These are phyloP conservation scores for Nemotelus nigrinus DNA, from an alignment of 2,888 invertebrate species.

Conservation along the genomic window DNA sequence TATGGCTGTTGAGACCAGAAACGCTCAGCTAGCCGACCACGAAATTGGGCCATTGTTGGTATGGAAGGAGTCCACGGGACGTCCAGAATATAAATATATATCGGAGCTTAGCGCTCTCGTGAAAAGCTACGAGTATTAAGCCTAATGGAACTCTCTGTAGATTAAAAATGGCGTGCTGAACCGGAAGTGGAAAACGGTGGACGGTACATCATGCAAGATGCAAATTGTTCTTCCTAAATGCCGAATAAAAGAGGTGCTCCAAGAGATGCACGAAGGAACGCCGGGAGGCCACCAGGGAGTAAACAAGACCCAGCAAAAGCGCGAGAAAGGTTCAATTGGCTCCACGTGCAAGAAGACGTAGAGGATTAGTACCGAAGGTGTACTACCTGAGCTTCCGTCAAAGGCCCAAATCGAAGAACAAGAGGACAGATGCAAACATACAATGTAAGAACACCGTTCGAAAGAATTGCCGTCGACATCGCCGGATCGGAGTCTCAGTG, in stretches of 20 bases:
- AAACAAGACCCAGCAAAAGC: no score
- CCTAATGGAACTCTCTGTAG: constrained; percentile 10
- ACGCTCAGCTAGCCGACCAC: no score
- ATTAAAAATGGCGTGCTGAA: constrained; percentile 20
- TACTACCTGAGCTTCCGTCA: constrained; percentile 15
- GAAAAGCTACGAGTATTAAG: no score
- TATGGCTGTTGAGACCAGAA: no score
- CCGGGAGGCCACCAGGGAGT: constrained; percentile 54
- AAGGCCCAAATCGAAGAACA: constrained; percentile 17
- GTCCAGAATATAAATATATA: no score
- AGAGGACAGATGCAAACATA: constrained; percentile 45
- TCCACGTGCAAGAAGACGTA: constrained; percentile 24
- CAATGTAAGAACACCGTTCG: constrained; percentile 47
- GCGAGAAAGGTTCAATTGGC: constrained; percentile 42
- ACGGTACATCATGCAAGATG: constrained; percentile 14
- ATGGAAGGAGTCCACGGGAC: no score
- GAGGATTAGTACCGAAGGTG: constrained; percentile 31
- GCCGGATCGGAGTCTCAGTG: no score
- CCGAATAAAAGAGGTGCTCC: constrained; percentile 49
- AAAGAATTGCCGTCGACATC: constrained; percentile 47
- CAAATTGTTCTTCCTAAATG: constrained; percentile 48
- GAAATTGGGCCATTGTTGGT: no score
- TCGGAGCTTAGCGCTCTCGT: no score
- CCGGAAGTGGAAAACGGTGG: constrained; percentile 26
- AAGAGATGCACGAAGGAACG: constrained; percentile 51